phyloP scores from a whole-genome alignment of 2,797 vertebrate genomes.

The Novumbra hubbsi region DNA sequence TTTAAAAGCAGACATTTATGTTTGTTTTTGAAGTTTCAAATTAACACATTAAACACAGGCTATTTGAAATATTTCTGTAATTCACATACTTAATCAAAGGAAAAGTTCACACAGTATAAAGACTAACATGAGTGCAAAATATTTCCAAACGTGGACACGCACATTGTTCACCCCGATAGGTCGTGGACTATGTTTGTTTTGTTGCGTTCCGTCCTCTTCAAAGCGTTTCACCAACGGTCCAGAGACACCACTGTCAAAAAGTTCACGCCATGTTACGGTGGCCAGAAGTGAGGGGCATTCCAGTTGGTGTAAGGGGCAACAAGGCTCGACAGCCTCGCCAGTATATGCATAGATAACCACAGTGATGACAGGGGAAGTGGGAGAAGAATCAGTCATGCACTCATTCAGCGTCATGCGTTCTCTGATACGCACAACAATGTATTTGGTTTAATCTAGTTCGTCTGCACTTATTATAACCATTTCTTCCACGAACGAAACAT shows the following conservation, averaged over 20 bases:
- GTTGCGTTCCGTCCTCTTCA: background rate
- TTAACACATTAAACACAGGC: constrained; percentile 12
- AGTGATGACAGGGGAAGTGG: constrained; percentile 62
- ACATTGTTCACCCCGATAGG: constrained; percentile 34
- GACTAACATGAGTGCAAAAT: constrained; percentile 47
- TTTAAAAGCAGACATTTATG: background rate
- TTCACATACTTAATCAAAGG: constrained; percentile 4
- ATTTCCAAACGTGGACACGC: constrained; percentile 49
- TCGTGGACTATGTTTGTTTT: constrained; percentile 36
- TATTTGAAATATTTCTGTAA: constrained; percentile 8
- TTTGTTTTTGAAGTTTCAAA: no score
- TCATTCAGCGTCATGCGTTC: constrained; percentile 45
- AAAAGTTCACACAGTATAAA: constrained; percentile 26
- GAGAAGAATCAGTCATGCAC: constrained; percentile 59
- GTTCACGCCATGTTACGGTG: background rate
- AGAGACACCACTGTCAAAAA: background rate
- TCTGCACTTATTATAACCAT: constrained; percentile 1
- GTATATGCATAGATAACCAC: constrained; percentile 48
- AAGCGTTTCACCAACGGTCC: no score
- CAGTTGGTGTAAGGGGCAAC: no score
- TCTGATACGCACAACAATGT: constrained; percentile 62
- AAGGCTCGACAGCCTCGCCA: background rate
- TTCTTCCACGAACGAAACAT: background rate
- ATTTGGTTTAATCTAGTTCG: constrained; percentile 58
- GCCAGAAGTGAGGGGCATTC: background rate